Percentiles rank a stretch among this genome's conserved stretches.
These are phyloP conservation scores for Ancistrus triradiatus DNA, from an alignment of 2,113 vertebrate species.

Conservation along the genomic window DNA sequence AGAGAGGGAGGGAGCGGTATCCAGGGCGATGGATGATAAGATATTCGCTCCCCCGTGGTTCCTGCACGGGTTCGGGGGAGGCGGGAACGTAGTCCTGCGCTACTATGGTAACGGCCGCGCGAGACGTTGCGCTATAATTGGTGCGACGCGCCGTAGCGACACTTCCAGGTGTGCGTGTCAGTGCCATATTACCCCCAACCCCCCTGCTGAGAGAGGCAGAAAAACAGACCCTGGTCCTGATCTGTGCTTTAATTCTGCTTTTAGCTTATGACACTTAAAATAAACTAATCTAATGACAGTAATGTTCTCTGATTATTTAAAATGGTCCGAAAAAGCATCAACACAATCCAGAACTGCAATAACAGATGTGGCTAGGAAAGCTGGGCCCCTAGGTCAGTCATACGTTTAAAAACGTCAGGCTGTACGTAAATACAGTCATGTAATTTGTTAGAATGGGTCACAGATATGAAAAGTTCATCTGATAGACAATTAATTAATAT, in stretches of 20 bases:
- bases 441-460: no score
- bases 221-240: conserved; percentile 38
- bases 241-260: conserved; percentile 3
- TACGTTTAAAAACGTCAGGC: no score
- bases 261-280: background rate
- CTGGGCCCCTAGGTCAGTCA: no score
- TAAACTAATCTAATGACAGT: background rate
- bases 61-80: conserved; percentile 44
- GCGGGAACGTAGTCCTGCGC: conserved; percentile 45
- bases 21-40: conserved; percentile 54
- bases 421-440: no score
- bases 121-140: conserved; percentile 54
- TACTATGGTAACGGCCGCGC: conserved; percentile 52
- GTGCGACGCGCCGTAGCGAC: conserved; percentile 50
- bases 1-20: conserved; percentile 39
- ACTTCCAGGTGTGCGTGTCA: conserved; percentile 52
- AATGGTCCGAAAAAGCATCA: no score
- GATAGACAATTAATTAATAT: no score
- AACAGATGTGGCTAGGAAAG: no score
- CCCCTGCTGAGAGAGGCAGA: conserved; percentile 43
- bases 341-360: no score
- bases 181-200: conserved; percentile 41
- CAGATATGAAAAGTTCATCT: no score
- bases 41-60: conserved; percentile 53
- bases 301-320: no score